Evolutionary conservation across 1,140 invertebrate genomes (phyloP).

Genomic region (Marisa cornuarietis): DNA sequence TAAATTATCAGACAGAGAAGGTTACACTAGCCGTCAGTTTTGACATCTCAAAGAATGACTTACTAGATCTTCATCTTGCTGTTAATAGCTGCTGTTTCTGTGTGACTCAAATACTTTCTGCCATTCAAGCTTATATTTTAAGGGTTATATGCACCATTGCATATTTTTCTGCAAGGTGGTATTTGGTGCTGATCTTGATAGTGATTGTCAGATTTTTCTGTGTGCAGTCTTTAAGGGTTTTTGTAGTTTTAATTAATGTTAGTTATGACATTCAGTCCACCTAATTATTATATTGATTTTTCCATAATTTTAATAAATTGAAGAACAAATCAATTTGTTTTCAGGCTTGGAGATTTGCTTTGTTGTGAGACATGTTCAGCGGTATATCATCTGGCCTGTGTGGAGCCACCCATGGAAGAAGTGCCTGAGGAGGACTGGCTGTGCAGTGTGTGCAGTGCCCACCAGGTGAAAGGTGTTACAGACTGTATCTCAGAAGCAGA

Average conservation of each 20-base stretch:
- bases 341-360: slow-evolving; percentile 88
- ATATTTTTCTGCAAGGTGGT: too few relatives aligned
- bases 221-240: too few relatives aligned
- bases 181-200: too few relatives aligned
- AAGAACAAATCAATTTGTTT: slow-evolving; percentile 14
- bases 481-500: slow-evolving; percentile 93
- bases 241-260: not conserved
- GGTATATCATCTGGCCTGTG: slow-evolving; percentile 95
- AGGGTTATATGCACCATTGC: too few relatives aligned
- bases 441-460: slow-evolving; percentile 89
- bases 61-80: too few relatives aligned
- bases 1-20: too few relatives aligned
- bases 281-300: not conserved
- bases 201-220: too few relatives aligned
- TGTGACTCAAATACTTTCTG: too few relatives aligned
- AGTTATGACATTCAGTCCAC: not conserved
- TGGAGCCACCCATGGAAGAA: slow-evolving; percentile 90
- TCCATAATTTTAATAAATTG: not conserved
- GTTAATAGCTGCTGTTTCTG: too few relatives aligned
- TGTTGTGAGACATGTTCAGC: slow-evolving; percentile 98
- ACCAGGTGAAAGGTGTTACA: slow-evolving; percentile 86
- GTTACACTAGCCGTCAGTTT: too few relatives aligned
- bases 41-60: too few relatives aligned
- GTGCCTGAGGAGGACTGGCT: slow-evolving; percentile 94
- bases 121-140: too few relatives aligned